These are phyloP conservation scores for Scolopax rusticola DNA, from an alignment of 2,797 vertebrate species.

Conservation along the genomic window DNA sequence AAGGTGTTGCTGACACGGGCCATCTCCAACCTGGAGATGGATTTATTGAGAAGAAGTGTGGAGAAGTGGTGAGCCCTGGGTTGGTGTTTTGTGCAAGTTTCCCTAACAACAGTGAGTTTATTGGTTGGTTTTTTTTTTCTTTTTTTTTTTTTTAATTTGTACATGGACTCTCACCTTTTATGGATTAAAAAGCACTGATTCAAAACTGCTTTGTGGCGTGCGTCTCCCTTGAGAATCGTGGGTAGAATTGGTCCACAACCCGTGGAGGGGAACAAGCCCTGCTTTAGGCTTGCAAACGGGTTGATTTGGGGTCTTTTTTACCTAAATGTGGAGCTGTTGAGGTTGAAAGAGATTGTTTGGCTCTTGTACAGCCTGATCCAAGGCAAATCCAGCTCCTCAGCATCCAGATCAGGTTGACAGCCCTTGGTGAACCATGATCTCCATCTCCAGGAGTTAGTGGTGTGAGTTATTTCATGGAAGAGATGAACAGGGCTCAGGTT, in stretches of 20 bases:
- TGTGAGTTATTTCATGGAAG: not conserved
- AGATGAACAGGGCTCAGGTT: not conserved
- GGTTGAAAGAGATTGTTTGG: not conserved
- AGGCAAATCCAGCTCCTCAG: not conserved
- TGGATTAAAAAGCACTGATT: slow-evolving; percentile 69
- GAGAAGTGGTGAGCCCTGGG: not conserved
- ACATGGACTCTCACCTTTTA: slow-evolving; percentile 32
- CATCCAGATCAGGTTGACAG: not conserved
- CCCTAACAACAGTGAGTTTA: not conserved
- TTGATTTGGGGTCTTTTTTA: not conserved
- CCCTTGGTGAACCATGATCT: rapidly evolving
- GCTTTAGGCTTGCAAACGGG: no score
- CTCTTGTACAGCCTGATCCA: not conserved
- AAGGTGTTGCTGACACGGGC: rapidly evolving
- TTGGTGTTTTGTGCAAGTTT: not conserved
- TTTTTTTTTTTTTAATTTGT: slow-evolving; percentile 37
- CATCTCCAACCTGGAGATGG: not conserved
- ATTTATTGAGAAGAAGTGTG: not conserved
- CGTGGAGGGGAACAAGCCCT: rapidly evolving
- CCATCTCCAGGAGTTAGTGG: not conserved
- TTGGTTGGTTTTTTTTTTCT: not conserved
- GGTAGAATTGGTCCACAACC: not conserved
- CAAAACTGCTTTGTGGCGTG: rapidly evolving
- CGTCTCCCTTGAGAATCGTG: rapidly evolving
- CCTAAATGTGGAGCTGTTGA: not conserved